These are phyloP conservation scores for Motacilla tschutschensis DNA, from an alignment of 2,113 vertebrate species.

Conservation along the genomic window DNA sequence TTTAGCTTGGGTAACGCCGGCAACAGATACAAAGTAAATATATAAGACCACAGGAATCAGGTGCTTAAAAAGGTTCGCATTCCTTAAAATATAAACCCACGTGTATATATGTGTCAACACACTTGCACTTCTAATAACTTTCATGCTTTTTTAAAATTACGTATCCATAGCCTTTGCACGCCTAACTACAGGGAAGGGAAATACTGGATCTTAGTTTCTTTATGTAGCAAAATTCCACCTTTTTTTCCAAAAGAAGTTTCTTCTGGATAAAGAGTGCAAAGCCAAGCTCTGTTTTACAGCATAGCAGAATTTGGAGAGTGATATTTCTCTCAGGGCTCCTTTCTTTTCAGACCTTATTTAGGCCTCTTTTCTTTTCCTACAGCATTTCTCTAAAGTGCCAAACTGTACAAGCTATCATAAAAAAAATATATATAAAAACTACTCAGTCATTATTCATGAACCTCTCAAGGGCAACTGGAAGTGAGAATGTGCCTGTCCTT, in stretches of 20 bases:
- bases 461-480: constrained; percentile 4
- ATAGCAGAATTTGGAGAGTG: constrained; percentile 20
- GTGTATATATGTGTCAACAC: neutral
- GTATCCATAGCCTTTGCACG: neutral
- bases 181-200: neutral
- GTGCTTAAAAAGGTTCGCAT: neutral
- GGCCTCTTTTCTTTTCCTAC: constrained; percentile 59
- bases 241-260: neutral
- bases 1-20: neutral
- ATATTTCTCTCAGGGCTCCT: constrained; percentile 26
- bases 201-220: neutral
- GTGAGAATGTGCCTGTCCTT: neutral
- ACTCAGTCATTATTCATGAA: constrained; percentile 1
- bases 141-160: neutral
- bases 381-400: constrained; percentile 20
- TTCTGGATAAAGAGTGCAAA: constrained; percentile 12
- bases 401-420: constrained; percentile 29
- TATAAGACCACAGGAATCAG: neutral
- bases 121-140: neutral
- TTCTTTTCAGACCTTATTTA: constrained; percentile 58
- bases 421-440: constrained; percentile 1
- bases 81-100: neutral
- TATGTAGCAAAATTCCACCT: neutral
- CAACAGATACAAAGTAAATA: neutral
- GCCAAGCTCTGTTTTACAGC: constrained; percentile 8